These are phyloP conservation scores for Anoncus sp. DNA, from an alignment of 2,888 invertebrate genomes.

Conservation along the genomic window DNA sequence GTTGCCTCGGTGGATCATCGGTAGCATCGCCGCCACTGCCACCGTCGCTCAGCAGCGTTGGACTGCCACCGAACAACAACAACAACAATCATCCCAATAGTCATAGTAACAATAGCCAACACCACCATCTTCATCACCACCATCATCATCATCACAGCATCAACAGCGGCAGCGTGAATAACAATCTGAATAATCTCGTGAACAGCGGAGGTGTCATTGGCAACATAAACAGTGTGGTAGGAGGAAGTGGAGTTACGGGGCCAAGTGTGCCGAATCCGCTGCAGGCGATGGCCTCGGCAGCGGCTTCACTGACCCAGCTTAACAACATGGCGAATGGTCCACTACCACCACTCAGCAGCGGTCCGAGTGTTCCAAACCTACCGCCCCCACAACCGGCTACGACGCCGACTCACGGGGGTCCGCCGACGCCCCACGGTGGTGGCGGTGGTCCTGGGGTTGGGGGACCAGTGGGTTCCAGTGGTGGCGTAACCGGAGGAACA, in stretches of 20 bases:
- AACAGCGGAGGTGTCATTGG: conserved; percentile 76
- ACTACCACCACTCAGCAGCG: conserved; percentile 79
- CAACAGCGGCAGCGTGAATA: conserved; percentile 47
- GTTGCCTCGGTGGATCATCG: conserved; percentile 85
- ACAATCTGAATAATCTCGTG: conserved; percentile 44
- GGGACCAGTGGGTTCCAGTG: conserved; percentile 62
- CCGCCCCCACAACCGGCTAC: conserved; percentile 81
- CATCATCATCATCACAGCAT: conserved; percentile 71
- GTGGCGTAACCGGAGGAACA: conserved; percentile 66
- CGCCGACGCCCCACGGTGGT: conserved; percentile 79
- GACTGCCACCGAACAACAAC: conserved; percentile 63
- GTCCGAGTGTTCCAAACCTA: conserved; percentile 77
- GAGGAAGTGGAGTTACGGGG: conserved; percentile 46
- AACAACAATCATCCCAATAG: conserved; percentile 52
- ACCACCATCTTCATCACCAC: conserved; percentile 81
- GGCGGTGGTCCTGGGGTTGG: conserved; percentile 61
- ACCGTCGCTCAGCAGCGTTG: conserved; percentile 74
- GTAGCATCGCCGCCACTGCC: conserved; percentile 80
- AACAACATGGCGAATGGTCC: conserved; percentile 82
- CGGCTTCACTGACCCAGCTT: conserved; percentile 80
- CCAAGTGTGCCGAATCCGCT: conserved; percentile 76
- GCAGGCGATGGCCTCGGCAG: conserved; percentile 81
- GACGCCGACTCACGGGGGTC: conserved; percentile 81
- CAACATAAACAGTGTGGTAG: conserved; percentile 50
- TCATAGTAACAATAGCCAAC: conserved; percentile 53